These are phyloP conservation scores for Eupsilia transversa DNA, from an alignment of 2,888 invertebrate species.

Conservation along the genomic window DNA sequence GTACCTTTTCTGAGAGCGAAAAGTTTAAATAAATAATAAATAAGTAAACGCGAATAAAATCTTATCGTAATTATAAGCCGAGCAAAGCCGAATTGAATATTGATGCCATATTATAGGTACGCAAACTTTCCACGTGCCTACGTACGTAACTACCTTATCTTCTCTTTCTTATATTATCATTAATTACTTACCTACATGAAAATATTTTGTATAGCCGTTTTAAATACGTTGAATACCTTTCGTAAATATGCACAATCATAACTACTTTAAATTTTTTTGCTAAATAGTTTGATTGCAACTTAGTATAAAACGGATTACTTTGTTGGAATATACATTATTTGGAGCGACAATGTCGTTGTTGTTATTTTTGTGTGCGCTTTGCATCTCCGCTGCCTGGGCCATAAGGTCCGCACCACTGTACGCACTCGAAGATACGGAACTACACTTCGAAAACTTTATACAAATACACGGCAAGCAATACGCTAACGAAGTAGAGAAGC, in stretches of 20 bases:
- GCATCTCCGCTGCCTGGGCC: conserved; percentile 1
- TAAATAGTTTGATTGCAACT: not conserved
- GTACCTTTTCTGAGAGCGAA: no score
- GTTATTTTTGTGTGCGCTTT: not conserved
- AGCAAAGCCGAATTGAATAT: not conserved
- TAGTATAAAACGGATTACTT: not conserved
- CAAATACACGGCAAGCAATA: conserved; percentile 29
- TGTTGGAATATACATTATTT: not conserved
- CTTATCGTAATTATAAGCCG: not conserved
- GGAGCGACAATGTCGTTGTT: not conserved
- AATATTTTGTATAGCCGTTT: not conserved
- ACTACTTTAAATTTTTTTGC: not conserved
- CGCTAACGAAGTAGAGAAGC: conserved; percentile 36
- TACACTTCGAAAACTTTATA: conserved; percentile 45
- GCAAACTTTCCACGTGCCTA: not conserved
- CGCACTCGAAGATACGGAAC: conserved; percentile 24
- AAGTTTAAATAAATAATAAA: no score
- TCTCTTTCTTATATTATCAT: not conserved
- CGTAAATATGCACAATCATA: not conserved
- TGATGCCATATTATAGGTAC: no score
- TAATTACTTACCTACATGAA: not conserved
- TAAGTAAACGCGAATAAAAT: not conserved
- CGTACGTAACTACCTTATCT: not conserved
- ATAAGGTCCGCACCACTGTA: not conserved
- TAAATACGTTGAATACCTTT: conserved; percentile 7